Evolutionary conservation across 2,797 vertebrate species (phyloP), one percentile per base, ranked within the genome.

Genomic region (Lagodon rhomboides): DNA sequence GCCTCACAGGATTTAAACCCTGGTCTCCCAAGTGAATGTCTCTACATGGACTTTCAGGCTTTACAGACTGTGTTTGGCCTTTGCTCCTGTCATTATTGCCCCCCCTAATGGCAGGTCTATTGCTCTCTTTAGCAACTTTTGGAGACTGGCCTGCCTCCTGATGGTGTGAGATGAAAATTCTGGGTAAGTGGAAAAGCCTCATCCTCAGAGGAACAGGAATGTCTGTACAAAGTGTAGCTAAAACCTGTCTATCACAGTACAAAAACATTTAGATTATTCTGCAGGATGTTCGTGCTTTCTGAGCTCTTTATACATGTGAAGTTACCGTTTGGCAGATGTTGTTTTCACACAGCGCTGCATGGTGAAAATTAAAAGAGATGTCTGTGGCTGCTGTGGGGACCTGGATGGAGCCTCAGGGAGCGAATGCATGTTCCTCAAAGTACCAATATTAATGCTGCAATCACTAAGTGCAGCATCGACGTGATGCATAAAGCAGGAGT

Each of bases 341-440:
- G 60, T 38, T 80, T 72, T 68, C 20, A 50, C 51, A 12, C 38
- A 11, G 46, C 16, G n/a, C 64, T 55, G 51, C 51, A 5, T 30
- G 25, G n/a, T 50, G 13, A 12, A 53, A 23, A 71, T 61, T 67
- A 53, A 67, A 61, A 30, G 38, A 61, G 68, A 65, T 38, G 75
- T 77, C 77, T 75, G 56, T 70, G 50, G 41, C 43, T 22, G 69
- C 22, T 69, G 55, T 62, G 12, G 69, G 73, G 73, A 80, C 30
- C 16, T n/a, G 7, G 38, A 46, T 46, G 50, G 44, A 62, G 65
- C 71, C 60, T 77, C 12, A 20, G 54, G 43, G 50, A 69, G 12
- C 23, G 64, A 59, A 12, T 47, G 27, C 22, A 23, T n/a, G 59
- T 70, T 60, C 30, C 51, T 80, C 70, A 78, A 68, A 61, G 47